A percentile compares a stretch with the other conserved stretches of the same genome.
Evolutionary conservation across 2,113 vertebrate genomes (phyloP).

Genomic region (Tapirus terrestris): DNA sequence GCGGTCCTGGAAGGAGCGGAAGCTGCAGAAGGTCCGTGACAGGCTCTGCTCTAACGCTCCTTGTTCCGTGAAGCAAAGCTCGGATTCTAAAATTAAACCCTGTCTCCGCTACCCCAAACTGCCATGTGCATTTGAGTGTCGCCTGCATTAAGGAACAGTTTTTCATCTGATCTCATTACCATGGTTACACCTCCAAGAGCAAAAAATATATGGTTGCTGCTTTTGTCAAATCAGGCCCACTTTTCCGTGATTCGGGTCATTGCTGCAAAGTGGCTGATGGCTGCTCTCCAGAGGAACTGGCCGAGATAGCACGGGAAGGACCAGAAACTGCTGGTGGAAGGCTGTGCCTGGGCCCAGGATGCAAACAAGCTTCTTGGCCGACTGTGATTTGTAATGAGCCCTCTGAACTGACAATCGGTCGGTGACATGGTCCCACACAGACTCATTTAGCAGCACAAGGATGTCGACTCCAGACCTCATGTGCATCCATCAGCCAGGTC

Average conservation of each 20-base stretch:
- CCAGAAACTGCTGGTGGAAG: accelerated
- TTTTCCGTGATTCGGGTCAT: neutral
- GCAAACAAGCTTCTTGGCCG: neutral
- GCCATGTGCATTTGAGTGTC: neutral
- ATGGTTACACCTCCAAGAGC: constrained; percentile 73
- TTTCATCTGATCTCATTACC: constrained; percentile 66
- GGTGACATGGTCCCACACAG: accelerated
- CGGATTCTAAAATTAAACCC: constrained; percentile 47
- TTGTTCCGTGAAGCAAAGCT: neutral
- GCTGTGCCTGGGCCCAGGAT: accelerated
- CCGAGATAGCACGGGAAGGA: neutral
- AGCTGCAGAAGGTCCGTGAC: neutral
- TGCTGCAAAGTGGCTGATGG: neutral
- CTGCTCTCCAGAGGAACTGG: neutral
- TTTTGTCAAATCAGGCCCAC: neutral
- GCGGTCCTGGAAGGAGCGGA: neutral
- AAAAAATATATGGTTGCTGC: neutral
- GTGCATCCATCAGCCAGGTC: too few relatives aligned
- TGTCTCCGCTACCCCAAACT: neutral
- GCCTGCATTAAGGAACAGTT: neutral
- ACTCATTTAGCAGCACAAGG: neutral
- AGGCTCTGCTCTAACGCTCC: neutral
- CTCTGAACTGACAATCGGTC: neutral
- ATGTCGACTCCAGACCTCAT: accelerated
- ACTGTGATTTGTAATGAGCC: neutral